A percentile compares a stretch with the other conserved stretches of the same genome.
Evolutionary conservation across 30 jellyfish, hydroid and myxozoan genomes (phyloP).

Genomic region (Hydractinia echinata): DNA sequence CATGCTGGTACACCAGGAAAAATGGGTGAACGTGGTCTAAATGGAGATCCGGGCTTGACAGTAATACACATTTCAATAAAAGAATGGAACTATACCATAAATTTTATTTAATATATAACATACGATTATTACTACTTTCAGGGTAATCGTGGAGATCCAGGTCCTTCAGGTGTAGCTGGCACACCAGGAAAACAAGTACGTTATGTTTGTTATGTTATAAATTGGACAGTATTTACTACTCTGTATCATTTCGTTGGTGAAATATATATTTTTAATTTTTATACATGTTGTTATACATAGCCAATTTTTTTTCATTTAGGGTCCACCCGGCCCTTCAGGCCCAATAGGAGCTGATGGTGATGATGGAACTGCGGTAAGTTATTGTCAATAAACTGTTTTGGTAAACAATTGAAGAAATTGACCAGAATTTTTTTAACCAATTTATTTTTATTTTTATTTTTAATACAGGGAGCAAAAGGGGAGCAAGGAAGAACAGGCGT

Average conservation of each 20-base stretch:
- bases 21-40: constrained; percentile 22
- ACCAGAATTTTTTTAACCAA: background rate
- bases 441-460: background rate
- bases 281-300: background rate
- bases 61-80: background rate
- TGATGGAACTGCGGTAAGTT: constrained; percentile 16
- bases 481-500: constrained; percentile 31
- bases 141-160: constrained; percentile 77
- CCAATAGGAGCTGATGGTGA: constrained; percentile 13
- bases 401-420: background rate
- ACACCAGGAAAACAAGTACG: constrained; percentile 3
- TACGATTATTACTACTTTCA: background rate
- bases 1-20: constrained; percentile 9
- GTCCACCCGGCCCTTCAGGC: constrained; percentile 5
- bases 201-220: background rate
- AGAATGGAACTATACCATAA: too few relatives aligned
- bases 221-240: background rate
- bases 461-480: constrained; percentile 29
- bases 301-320: background rate
- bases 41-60: constrained; percentile 20
- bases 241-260: background rate
- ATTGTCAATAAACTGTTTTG: background rate
- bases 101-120: background rate
- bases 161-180: constrained; percentile 79
- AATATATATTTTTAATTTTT: background rate